These are phyloP conservation scores for Pogonus chalceus DNA, from an alignment of 1,140 invertebrate genomes.

Conservation along the genomic window DNA sequence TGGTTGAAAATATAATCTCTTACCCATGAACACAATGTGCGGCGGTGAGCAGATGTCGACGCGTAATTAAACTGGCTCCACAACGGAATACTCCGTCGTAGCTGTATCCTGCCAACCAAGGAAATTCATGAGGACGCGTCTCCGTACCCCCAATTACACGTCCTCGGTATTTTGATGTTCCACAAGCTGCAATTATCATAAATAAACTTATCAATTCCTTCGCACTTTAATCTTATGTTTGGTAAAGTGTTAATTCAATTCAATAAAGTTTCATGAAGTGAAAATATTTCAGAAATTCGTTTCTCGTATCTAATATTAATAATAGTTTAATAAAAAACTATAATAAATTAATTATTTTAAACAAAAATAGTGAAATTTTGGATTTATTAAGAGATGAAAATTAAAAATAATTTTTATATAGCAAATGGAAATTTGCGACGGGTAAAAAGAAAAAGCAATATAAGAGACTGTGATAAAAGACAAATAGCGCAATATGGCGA, in stretches of 20 bases:
- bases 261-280: conserved; percentile 16
- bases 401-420: too few species aligned
- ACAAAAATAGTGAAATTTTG: too few species aligned
- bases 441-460: too few species aligned
- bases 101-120: conserved; percentile 61
- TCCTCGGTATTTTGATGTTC: conserved; percentile 49
- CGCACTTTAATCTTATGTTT: conserved; percentile 10
- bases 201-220: conserved; percentile 12
- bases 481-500: too few species aligned
- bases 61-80: conserved; percentile 56
- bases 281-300: too few species aligned
- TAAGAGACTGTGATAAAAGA: too few species aligned
- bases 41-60: conserved; percentile 46
- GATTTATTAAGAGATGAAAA: too few species aligned
- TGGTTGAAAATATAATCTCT: conserved; percentile 26
- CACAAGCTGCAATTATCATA: too few species aligned
- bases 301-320: too few species aligned
- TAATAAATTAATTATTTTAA: too few species aligned
- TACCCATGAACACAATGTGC: conserved; percentile 51
- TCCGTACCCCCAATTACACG: conserved; percentile 63
- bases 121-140: conserved; percentile 58
- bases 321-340: too few species aligned
- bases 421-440: too few species aligned
- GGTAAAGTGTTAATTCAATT: conserved; percentile 7
- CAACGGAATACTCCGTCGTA: conserved; percentile 63